Percentiles rank a stretch among this genome's conserved stretches.
phyloP scores from a whole-genome alignment of 92 coral and sea anemone species.

The Porites lobata region DNA sequence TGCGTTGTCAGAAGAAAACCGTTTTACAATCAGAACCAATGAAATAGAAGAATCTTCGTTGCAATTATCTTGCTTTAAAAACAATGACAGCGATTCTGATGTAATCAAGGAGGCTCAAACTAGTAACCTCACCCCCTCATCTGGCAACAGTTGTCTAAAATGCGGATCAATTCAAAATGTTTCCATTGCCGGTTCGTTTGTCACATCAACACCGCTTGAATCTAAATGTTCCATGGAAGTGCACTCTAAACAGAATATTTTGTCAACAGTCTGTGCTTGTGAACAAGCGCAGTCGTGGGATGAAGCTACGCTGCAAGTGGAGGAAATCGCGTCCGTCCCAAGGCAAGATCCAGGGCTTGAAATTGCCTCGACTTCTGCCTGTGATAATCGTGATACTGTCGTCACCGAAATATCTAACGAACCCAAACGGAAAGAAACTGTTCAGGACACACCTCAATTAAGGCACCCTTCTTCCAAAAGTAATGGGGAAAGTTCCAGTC shows the following conservation, averaged over 20 bases:
- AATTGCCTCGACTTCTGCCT: neutral
- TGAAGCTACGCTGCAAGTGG: constrained; percentile 3
- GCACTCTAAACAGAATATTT: constrained; percentile 7
- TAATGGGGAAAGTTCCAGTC: neutral
- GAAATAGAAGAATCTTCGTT: constrained; percentile 2
- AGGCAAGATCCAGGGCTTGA: neutral
- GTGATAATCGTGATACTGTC: neutral
- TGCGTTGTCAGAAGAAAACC: neutral
- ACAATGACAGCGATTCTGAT: neutral
- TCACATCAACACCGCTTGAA: neutral
- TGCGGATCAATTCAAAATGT: neutral
- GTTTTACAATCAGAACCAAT: too few relatives aligned
- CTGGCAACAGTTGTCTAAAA: neutral
- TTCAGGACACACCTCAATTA: neutral
- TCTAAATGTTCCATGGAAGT: constrained; percentile 12
- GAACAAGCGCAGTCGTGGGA: constrained; percentile 24
- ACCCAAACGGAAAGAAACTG: neutral
- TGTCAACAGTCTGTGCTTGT: constrained; percentile 7
- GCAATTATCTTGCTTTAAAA: neutral
- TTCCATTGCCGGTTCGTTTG: neutral
- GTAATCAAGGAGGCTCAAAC: neutral
- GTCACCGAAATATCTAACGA: neutral
- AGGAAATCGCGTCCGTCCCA: neutral
- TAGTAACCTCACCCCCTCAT: neutral
- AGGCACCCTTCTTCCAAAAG: neutral